Conservation (phyloP, 2,797 vertebrate genomes). For the Chloroceryle inda region DNA sequence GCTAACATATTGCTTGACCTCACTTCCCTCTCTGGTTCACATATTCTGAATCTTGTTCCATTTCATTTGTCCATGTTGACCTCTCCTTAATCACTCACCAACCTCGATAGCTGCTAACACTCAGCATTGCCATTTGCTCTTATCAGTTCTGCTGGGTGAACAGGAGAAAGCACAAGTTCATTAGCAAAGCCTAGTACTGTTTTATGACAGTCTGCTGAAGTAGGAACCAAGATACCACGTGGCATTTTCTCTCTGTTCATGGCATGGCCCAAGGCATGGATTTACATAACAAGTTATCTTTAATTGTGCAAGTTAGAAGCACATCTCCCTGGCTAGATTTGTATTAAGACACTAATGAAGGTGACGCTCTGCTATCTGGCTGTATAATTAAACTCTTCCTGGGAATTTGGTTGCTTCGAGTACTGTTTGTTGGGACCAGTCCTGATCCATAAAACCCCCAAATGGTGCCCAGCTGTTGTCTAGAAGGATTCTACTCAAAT, state of each 20-base stretch:
- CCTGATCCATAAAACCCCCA: neutral
- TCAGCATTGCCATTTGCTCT: neutral
- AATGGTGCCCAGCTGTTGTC: rapidly evolving
- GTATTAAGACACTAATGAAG: neutral
- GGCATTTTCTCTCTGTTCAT: neutral
- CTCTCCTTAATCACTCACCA: neutral
- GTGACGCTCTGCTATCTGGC: neutral
- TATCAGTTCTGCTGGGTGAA: neutral
- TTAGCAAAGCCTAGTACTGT: neutral
- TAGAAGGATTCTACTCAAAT: neutral
- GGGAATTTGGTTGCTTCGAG: rapidly evolving
- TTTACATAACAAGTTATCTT: neutral
- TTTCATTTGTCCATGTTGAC: neutral
- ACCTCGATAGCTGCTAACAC: neutral
- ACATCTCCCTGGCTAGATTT: neutral
- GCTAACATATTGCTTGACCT: neutral
- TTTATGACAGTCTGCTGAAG: neutral
- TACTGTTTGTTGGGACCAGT: neutral
- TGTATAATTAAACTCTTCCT: neutral
- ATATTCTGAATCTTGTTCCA: neutral
- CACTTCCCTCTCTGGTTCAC: neutral
- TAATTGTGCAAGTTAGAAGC: neutral
- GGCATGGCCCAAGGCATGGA: neutral
- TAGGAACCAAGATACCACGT: neutral
- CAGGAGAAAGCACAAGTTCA: neutral